Evolutionary conservation across 2,888 invertebrate genomes (phyloP), one percentile per base, ranked within the genome.

Genomic region (Ceraclea dissimilis): DNA sequence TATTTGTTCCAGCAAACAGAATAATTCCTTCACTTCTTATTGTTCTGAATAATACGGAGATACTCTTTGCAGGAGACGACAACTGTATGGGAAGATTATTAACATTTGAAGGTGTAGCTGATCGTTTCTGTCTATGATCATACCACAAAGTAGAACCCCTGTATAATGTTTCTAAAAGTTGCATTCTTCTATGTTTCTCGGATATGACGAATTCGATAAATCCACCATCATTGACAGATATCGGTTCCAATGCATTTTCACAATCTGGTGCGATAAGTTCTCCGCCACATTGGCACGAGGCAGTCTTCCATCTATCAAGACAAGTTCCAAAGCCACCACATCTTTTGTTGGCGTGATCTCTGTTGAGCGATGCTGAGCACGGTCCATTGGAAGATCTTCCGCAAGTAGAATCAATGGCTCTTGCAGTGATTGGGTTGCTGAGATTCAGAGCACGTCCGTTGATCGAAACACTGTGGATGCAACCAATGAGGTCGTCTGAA

Each of bases 401-500:
- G 68, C 95, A 96, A 6, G 86, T 87, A 16, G 85, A 76, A 57
- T 84, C 82, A 2, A 94, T 83, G 1, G 86, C 86, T 4, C 83
- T 79, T 2, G 88, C 83, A 51, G 83, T 76, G 2, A 90, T 64
- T 0, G 93, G 91, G 63, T 80, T 85, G 58, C 89, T 89, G 52
- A 94, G 74, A 68, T 94, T 93, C 20, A 94, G 69, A 1, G 84
- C 76, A 19, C 92, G 81, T 2, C 93, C 94, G 67, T 96, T 94
- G 53, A 96, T 83, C 0, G 88, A 83, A 1, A 95, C 87, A 63
- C 92, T 92, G 67, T 94, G 93, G 63, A 96, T 84, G 68, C 97
- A 97, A 4, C 97, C 97, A 16, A 95, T 86, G 59, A 97, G 85
- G 69, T 96, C 95, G 68, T 95, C 94, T 0, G 93, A 87, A 66